Evolutionary conservation across 2,113 vertebrate species (phyloP).

Genomic region (Pelvicachromis taeniatus): DNA sequence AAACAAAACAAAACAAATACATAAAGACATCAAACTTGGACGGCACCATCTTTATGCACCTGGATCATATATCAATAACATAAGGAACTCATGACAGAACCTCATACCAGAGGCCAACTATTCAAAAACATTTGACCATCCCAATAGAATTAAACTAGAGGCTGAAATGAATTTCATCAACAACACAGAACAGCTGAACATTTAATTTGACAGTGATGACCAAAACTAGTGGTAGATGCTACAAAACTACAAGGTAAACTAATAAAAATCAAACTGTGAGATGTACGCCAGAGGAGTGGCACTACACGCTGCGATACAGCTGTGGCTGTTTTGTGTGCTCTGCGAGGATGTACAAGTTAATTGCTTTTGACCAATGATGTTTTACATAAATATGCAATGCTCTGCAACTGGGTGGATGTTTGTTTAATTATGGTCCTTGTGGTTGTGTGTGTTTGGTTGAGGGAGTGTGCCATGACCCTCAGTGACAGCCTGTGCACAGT

Average conservation of each 20-base stretch:
- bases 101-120: not conserved
- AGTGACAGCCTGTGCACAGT: constrained; percentile 51
- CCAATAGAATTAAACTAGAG: constrained; percentile 7
- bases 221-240: not conserved
- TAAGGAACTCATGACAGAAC: constrained; percentile 22
- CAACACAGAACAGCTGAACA: not conserved
- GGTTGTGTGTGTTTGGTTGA: constrained; percentile 62
- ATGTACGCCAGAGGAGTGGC: not conserved
- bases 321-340: not conserved
- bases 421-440: constrained; percentile 65
- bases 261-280: not conserved
- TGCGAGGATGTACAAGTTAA: constrained; percentile 33
- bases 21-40: constrained; percentile 46
- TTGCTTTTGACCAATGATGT: constrained; percentile 63
- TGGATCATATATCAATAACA: constrained; percentile 46
- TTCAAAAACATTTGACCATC: constrained; percentile 19
- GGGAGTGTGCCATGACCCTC: constrained; percentile 47
- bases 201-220: not conserved
- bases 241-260: not conserved
- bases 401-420: constrained; percentile 50
- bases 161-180: constrained; percentile 14
- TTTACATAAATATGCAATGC: constrained; percentile 53
- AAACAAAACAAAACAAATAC: constrained; percentile 1
- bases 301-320: not conserved
- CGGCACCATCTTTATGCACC: constrained; percentile 26